phyloP scores from a whole-genome alignment of 2,113 vertebrate species.

The Gulo gulo region DNA sequence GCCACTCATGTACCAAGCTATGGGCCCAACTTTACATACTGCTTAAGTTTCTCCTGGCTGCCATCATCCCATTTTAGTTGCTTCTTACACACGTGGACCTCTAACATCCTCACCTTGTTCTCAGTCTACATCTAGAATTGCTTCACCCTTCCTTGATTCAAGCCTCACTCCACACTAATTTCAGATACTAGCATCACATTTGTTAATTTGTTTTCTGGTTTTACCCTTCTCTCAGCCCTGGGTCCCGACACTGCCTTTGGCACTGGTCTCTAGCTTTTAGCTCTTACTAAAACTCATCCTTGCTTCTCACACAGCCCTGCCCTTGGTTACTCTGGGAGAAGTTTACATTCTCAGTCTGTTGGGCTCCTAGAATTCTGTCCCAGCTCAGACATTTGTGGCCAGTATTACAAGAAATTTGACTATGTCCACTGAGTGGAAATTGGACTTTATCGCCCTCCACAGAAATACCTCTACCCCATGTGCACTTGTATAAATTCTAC shows the following conservation, averaged over 20 bases:
- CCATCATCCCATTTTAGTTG: neutral
- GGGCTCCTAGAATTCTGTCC: neutral
- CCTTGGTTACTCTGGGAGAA: neutral
- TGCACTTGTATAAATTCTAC: neutral
- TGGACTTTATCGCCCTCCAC: neutral
- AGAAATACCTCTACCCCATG: accelerated
- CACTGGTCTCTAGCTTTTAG: neutral
- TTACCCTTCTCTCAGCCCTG: neutral
- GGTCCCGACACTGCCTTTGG: neutral
- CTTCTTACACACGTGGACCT: neutral
- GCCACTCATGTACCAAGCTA: neutral
- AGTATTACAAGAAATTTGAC: neutral
- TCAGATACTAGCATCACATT: neutral
- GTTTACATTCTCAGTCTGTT: neutral
- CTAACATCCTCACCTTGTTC: neutral
- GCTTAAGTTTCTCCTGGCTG: neutral
- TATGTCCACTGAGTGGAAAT: neutral
- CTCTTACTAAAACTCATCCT: neutral
- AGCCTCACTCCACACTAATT: neutral
- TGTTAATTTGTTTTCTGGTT: neutral
- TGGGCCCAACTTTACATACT: neutral
- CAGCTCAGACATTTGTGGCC: neutral
- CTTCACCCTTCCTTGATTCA: neutral
- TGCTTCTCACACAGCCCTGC: neutral
- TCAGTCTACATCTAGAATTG: neutral